Base-by-base conservation (phyloP, 2,797 vertebrate genomes). In the Brotula barbata region DNA sequence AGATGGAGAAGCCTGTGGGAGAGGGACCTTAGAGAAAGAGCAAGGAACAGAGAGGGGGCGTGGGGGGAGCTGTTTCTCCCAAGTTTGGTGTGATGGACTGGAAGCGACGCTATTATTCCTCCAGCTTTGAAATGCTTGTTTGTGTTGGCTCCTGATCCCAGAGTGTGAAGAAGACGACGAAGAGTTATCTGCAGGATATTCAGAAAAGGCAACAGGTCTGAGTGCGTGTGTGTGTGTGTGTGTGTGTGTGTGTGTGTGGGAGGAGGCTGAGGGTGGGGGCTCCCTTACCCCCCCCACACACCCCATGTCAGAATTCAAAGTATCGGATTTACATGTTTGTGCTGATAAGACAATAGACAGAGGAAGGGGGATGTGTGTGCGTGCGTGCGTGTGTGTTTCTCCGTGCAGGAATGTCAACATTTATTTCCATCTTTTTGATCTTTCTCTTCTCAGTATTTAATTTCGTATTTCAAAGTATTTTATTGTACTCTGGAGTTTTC, bases 41-140 rank as follows among this genome's bases (percentile, higher is more conserved):
- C 10, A 21, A 15, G 58, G 56, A 52, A 34, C 17, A 56, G 31
- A 53, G 45, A 56, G 59, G 58, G 59, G 70, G 37, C 71, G 78
- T 58, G 9, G 64, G 49, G 81, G 71, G 75, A 85, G 81, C 86
- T 55, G 73, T 89, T 91, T 89, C 91, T 93, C 89, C 92, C 91
- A 90, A 93, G 90, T 94, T 93, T 93, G 93, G 92, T 92, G 90
- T 89, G 92, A 89, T 91, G 84, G 77, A 84, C 78, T 86, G 79
- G 82, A 85, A 84, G 86, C 86, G 77, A 51, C 60, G 36, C 71
- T 53, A 80, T 74, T 8, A 28, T 28, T 8, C 80, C 75, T 79
- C 81, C 75, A 80, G 25, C 84, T 88, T 85, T 87, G 74, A 89
- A 87, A 86, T 83, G 56, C 71, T 59, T 90, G 88, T 91, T 91